Conservation (phyloP, 2,888 invertebrate genomes). For the Chorisops tibialis region DNA sequence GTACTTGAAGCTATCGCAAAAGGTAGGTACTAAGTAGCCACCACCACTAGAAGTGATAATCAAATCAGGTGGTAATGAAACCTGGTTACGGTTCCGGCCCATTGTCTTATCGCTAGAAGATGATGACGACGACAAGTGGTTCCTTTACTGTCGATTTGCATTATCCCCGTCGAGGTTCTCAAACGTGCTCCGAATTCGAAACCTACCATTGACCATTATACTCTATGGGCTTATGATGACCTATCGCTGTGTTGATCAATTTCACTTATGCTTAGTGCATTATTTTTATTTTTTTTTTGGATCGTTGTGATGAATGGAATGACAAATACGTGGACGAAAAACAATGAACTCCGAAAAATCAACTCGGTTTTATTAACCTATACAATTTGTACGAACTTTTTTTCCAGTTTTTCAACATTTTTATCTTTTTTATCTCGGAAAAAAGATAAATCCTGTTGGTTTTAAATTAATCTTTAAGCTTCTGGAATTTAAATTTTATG, state of each 20-base stretch:
- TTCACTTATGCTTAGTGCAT: conserved; percentile 17
- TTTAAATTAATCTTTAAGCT: too few species aligned
- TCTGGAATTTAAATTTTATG: too few species aligned
- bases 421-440: too few species aligned
- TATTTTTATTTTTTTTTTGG: too few species aligned
- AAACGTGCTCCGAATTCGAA: neutral
- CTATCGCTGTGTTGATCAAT: conserved; percentile 18
- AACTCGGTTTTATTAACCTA: neutral
- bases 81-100: conserved; percentile 9
- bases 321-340: neutral
- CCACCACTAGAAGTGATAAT: neutral
- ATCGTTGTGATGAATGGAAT: conserved; percentile 13
- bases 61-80: conserved; percentile 4
- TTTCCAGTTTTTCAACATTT: too few species aligned
- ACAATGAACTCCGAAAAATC: conserved; percentile 1
- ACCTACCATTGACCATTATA: too few species aligned
- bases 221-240: neutral
- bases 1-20: neutral
- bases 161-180: neutral
- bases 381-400: too few species aligned
- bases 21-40: conserved; percentile 1
- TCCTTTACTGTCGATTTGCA: neutral
- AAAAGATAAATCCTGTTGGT: too few species aligned
- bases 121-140: neutral
- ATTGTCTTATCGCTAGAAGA: conserved; percentile 12